phyloP scores from a whole-genome alignment of 2,888 invertebrate genomes.

The Cyrtodaria siliqua region DNA sequence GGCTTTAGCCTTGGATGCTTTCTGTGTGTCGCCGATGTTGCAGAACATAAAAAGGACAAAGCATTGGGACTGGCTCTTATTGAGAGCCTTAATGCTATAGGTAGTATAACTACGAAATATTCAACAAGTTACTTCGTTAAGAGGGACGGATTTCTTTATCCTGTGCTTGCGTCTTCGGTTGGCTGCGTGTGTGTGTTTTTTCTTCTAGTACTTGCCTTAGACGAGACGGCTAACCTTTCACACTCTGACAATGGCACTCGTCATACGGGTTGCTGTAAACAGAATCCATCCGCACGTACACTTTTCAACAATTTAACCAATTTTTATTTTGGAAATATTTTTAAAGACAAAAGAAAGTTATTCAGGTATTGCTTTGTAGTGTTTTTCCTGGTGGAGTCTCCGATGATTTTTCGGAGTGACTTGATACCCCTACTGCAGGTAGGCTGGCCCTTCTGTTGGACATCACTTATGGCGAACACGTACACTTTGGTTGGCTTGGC shows the following conservation, averaged over 20 bases:
- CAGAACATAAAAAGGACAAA: slow-evolving; percentile 5
- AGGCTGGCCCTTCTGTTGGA: slow-evolving; percentile 24
- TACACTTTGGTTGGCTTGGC: slow-evolving; percentile 13
- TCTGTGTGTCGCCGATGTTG: slow-evolving; percentile 9
- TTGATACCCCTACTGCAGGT: slow-evolving; percentile 19
- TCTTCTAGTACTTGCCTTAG: neutral
- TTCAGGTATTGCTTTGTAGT: slow-evolving; percentile 19
- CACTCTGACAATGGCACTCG: no score
- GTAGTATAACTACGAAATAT: slow-evolving; percentile 19
- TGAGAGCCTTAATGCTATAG: slow-evolving; percentile 17
- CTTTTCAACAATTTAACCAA: slow-evolving; percentile 1
- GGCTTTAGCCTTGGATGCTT: slow-evolving; percentile 25
- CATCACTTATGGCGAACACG: neutral
- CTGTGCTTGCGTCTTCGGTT: neutral
- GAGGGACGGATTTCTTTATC: neutral
- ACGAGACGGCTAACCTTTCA: neutral
- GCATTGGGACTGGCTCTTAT: slow-evolving; percentile 19
- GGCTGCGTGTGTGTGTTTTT: neutral
- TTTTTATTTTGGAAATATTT: slow-evolving; percentile 13
- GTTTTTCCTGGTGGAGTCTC: slow-evolving; percentile 23
- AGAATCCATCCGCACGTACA: neutral
- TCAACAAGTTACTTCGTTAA: slow-evolving; percentile 4
- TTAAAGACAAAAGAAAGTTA: slow-evolving; percentile 4
- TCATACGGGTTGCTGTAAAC: no score
- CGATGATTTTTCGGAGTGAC: slow-evolving; percentile 21